A percentile compares a stretch with the other conserved stretches of the same genome.
phyloP scores from a whole-genome alignment of 2,113 vertebrate genomes.

The Limanda limanda region DNA sequence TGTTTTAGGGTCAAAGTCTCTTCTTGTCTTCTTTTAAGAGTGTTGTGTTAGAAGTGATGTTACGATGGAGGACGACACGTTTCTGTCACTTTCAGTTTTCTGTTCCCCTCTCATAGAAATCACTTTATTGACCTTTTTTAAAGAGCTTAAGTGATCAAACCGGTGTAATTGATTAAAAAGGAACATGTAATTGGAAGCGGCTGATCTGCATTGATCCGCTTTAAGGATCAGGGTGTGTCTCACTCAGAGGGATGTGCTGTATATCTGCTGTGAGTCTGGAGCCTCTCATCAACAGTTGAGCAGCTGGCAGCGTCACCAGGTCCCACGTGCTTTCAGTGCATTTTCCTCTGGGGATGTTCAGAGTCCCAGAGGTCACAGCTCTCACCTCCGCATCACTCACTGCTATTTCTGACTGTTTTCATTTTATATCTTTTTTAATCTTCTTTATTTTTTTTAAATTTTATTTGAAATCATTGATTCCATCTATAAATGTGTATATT shows the following conservation, averaged over 20 bases:
- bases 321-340: constrained; percentile 76
- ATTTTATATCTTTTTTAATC: background rate
- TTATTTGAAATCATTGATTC: background rate
- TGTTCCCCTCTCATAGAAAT: background rate
- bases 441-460: too few relatives aligned
- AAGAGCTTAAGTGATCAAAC: constrained; percentile 30
- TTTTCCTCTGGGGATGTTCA: constrained; percentile 49
- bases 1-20: too few relatives aligned
- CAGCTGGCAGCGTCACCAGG: constrained; percentile 67
- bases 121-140: constrained; percentile 11
- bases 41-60: background rate
- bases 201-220: constrained; percentile 53
- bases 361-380: constrained; percentile 50
- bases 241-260: constrained; percentile 24
- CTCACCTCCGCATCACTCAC: constrained; percentile 2
- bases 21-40: too few relatives aligned
- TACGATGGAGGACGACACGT: background rate
- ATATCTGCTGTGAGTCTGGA: constrained; percentile 8
- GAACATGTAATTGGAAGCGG: constrained; percentile 28
- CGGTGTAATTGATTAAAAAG: constrained; percentile 47
- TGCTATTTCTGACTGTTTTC: background rate
- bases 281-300: constrained; percentile 64
- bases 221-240: constrained; percentile 42
- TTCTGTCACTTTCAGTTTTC: background rate
- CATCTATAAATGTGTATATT: background rate